Conservation (phyloP, 2,888 invertebrate genomes). For the Neelides folsomi region DNA sequence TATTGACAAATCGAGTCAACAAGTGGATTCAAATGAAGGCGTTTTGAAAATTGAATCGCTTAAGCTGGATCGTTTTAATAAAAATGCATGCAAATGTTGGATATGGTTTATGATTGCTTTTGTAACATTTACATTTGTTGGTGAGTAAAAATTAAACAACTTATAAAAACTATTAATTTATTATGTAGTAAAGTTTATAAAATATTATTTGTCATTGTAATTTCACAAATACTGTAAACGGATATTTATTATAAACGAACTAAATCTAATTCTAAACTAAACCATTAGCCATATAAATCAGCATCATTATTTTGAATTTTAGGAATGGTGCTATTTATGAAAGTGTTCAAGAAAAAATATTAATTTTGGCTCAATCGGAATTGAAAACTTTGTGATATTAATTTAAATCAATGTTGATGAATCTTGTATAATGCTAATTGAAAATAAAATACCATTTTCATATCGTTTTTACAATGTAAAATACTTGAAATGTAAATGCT, state of each 20-base stretch:
- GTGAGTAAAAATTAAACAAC: slow-evolving; percentile 44
- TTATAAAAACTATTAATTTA: neutral
- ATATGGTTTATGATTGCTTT: slow-evolving; percentile 79
- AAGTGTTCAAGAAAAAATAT: slow-evolving; percentile 62
- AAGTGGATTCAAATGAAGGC: slow-evolving; percentile 64
- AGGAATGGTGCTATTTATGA: slow-evolving; percentile 90
- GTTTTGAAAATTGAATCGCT: slow-evolving; percentile 68
- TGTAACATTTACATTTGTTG: slow-evolving; percentile 74
- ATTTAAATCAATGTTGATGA: too few species aligned
- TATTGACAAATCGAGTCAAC: slow-evolving; percentile 57
- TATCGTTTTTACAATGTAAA: too few species aligned
- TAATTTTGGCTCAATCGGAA: neutral
- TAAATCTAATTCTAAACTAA: too few species aligned
- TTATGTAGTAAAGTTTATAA: neutral
- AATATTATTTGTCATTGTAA: too few species aligned
- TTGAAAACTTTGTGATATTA: too few species aligned
- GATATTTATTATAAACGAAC: too few species aligned
- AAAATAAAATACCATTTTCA: neutral
- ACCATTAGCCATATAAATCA: too few species aligned
- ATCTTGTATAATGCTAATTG: neutral
- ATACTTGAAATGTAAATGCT: too few species aligned
- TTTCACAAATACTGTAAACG: too few species aligned
- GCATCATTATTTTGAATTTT: slow-evolving; percentile 37
- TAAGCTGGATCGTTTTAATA: slow-evolving; percentile 68
- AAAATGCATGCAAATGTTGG: slow-evolving; percentile 85